phyloP scores from a whole-genome alignment of 2,888 invertebrate genomes.

The Deilephila elpenor region DNA sequence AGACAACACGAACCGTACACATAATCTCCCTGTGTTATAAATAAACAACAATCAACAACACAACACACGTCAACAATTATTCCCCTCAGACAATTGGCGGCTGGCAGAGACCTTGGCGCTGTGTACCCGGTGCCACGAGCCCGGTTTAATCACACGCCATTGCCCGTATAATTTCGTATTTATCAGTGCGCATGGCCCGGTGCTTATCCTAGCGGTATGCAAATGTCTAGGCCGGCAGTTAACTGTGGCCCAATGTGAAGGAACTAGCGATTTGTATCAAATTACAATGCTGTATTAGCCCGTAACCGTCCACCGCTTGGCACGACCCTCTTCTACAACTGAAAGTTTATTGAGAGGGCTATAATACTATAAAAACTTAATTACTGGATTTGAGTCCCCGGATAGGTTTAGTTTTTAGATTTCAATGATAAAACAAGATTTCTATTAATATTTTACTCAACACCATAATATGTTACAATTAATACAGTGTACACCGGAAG shows the following conservation, averaged over 20 bases:
- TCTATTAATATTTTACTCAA: too few relatives aligned
- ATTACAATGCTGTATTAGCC: too few relatives aligned
- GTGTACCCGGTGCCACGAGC: constrained; percentile 46
- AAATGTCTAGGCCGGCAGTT: constrained; percentile 53
- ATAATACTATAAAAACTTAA: too few relatives aligned
- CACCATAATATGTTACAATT: too few relatives aligned
- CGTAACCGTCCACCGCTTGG: too few relatives aligned
- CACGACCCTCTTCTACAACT: too few relatives aligned
- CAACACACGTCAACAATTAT: constrained; percentile 30
- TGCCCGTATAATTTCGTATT: constrained; percentile 62
- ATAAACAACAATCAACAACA: neutral
- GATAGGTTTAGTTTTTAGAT: too few relatives aligned
- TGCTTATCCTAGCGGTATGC: constrained; percentile 71
- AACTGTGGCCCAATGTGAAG: constrained; percentile 35
- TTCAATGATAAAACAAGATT: too few relatives aligned
- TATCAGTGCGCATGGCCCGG: constrained; percentile 61
- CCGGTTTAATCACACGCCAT: constrained; percentile 48
- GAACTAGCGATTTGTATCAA: neutral
- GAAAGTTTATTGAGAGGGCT: too few relatives aligned
- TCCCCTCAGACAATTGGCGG: constrained; percentile 46
- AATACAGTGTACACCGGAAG: too few relatives aligned
- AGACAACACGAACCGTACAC: neutral
- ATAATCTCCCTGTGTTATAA: neutral
- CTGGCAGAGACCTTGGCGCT: constrained; percentile 46
- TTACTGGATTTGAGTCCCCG: too few relatives aligned